Base-by-base conservation (phyloP, 2,888 invertebrate genomes). In the Liopterus haemorrhoidalis region DNA sequence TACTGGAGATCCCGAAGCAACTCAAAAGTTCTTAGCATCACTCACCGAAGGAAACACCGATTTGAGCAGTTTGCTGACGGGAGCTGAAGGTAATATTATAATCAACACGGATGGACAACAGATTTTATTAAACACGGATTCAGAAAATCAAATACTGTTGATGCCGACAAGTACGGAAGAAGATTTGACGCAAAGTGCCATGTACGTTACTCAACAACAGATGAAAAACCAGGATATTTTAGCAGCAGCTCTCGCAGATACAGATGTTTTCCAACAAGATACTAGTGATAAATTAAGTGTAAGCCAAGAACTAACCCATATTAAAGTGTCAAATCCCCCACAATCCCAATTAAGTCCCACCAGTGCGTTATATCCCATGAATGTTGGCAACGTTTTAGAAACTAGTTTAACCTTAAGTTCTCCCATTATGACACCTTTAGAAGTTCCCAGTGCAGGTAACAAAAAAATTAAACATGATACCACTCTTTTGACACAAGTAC, bases 341-440 rank as follows among this genome's bases (percentile, higher is more conserved):
- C 59, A 69, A 6, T 72, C 76, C 5, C 76, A 79, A 46, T 64
- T 72, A 12, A 77, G 76, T 46, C 75, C 81, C 1, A 76, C 76
- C 51, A 76, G 75, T 59, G 71, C 76, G 47, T 68, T 82, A 12
- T 70, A 78, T 65, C 70, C 79, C 49, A 69, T 73, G 57, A 70
- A 70, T 42, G 70, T 72, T 18, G 66, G 80, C 45, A 75, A 79
- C 50, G 83, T 85, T 0, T 76, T 81, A 3, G 87, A 86, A 64
- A 87, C 87, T 0, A 86, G 83, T 54, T 72, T 83, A 3, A 70
- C 86, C 11, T 77, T 85, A 59, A 85, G 82, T 64, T 84, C 79
- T 2, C 81, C 88, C 0, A 88, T 88, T 40, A 88, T 88, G 88
- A 83, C 87, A 1, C 82, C 87, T 0, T 67, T 83, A 18, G 87